These are phyloP conservation scores for Aphrophora alni DNA, from an alignment of 2,888 invertebrate species.

Conservation along the genomic window DNA sequence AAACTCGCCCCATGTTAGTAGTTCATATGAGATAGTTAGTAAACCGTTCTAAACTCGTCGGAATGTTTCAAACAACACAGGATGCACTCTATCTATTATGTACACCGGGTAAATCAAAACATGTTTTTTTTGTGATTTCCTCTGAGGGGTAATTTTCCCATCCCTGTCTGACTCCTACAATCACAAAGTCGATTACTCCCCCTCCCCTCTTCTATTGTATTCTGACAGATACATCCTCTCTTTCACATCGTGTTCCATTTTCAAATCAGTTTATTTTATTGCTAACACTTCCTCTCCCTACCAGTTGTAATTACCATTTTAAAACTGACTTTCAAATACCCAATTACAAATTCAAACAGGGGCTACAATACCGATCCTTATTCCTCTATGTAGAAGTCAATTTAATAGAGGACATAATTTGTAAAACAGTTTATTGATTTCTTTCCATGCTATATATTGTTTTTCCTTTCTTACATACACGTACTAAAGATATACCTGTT, in stretches of 20 bases:
- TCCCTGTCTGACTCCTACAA: not conserved
- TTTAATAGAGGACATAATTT: too few relatives aligned
- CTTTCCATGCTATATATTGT: too few relatives aligned
- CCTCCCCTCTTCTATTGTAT: not conserved
- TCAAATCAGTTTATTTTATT: constrained; percentile 9
- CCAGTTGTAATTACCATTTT: not conserved
- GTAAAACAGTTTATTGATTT: too few relatives aligned
- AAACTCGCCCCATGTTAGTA: too few relatives aligned
- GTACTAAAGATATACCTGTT: too few relatives aligned
- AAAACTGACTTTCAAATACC: not conserved
- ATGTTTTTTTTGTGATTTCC: not conserved
- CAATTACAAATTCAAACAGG: not conserved
- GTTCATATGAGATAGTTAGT: too few relatives aligned
- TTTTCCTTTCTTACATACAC: too few relatives aligned
- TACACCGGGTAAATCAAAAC: not conserved
- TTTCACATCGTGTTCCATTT: not conserved
- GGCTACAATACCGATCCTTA: too few relatives aligned
- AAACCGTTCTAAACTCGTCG: too few relatives aligned
- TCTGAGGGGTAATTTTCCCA: not conserved
- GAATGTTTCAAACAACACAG: not conserved
- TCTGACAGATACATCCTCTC: not conserved
- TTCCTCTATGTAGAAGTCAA: too few relatives aligned
- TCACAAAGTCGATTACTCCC: constrained; percentile 6
- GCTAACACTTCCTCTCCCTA: not conserved
- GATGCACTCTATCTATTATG: not conserved